A percentile compares a stretch with the other conserved stretches of the same genome.
These are phyloP conservation scores for Druceiella hillmani DNA, from an alignment of 2,888 invertebrate species.

Conservation along the genomic window DNA sequence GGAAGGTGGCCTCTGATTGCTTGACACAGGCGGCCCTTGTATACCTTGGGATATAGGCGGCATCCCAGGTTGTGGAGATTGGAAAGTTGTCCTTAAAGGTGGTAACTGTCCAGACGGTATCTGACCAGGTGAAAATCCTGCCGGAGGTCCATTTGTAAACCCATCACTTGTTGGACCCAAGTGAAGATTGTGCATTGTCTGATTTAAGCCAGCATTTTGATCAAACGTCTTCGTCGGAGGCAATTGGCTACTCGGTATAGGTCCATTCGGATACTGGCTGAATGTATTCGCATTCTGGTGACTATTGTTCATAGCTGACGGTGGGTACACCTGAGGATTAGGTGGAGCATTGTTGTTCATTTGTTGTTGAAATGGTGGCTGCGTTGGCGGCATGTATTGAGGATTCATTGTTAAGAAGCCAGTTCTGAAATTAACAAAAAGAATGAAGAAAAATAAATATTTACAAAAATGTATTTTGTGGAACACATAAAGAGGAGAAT, in stretches of 20 bases:
- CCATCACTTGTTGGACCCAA: conserved; percentile 23
- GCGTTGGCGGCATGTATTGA: conserved; percentile 42
- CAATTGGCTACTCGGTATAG: conserved; percentile 21
- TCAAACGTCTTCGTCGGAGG: conserved; percentile 29
- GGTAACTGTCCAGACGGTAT: no score
- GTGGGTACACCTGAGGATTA: conserved; percentile 38
- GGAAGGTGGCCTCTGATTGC: no score
- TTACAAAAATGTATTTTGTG: conserved; percentile 6
- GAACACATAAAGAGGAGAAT: no score
- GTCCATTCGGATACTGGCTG: conserved; percentile 33
- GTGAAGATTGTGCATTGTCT: conserved; percentile 46
- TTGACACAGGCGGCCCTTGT: no score
- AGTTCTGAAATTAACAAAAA: no score
- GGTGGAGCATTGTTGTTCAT: conserved; percentile 40
- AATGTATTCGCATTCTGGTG: conserved; percentile 40
- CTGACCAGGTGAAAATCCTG: conserved; percentile 36
- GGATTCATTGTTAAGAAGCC: conserved; percentile 52
- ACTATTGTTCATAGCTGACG: conserved; percentile 42
- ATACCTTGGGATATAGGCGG: no score
- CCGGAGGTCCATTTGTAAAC: conserved; percentile 34
- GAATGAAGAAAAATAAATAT: no score
- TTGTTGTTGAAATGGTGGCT: conserved; percentile 25
- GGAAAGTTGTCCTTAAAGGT: no score
- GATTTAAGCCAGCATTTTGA: conserved; percentile 35
- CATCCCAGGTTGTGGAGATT: no score